Evolutionary conservation across 2,113 vertebrate genomes (phyloP).

Genomic region (human (Homo sapiens)): DNA sequence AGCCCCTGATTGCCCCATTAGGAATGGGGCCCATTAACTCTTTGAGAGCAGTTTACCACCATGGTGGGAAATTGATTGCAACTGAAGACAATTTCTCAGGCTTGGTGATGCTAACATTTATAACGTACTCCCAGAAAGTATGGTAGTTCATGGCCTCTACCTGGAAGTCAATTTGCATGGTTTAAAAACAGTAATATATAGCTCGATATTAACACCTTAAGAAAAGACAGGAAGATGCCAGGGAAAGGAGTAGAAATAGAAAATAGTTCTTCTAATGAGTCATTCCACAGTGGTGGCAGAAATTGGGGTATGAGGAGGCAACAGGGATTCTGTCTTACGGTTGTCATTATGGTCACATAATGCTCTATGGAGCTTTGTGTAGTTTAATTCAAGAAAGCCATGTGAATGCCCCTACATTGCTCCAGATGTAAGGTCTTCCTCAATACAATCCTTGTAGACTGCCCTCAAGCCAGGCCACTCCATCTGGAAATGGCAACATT

Average conservation of each 20-base stretch:
- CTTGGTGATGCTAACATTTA: slow-evolving; percentile 7
- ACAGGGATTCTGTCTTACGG: not conserved
- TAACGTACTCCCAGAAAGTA: not conserved
- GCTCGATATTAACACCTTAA: not conserved
- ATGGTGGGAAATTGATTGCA: slow-evolving; percentile 40
- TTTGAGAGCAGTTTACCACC: slow-evolving; percentile 57
- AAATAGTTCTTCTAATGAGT: not conserved
- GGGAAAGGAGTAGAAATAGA: not conserved
- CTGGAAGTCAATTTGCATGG: not conserved
- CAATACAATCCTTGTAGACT: not conserved
- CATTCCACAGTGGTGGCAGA: not conserved
- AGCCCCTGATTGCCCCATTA: slow-evolving; percentile 58
- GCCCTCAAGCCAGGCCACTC: not conserved
- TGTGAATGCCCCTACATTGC: not conserved
- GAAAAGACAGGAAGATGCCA: not conserved
- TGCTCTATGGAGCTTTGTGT: not conserved
- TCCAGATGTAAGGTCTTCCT: not conserved
- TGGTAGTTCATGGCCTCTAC: not conserved
- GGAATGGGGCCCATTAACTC: slow-evolving; percentile 61
- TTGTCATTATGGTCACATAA: not conserved
- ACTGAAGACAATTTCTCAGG: slow-evolving; percentile 48
- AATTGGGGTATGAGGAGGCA: not conserved
- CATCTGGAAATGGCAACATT: not conserved
- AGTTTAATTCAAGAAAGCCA: not conserved
- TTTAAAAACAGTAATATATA: not conserved